A percentile compares a stretch with the other conserved stretches of the same genome.
Evolutionary conservation across 1,140 invertebrate genomes (phyloP).

Genomic region (Holcopasites calliopsidis): DNA sequence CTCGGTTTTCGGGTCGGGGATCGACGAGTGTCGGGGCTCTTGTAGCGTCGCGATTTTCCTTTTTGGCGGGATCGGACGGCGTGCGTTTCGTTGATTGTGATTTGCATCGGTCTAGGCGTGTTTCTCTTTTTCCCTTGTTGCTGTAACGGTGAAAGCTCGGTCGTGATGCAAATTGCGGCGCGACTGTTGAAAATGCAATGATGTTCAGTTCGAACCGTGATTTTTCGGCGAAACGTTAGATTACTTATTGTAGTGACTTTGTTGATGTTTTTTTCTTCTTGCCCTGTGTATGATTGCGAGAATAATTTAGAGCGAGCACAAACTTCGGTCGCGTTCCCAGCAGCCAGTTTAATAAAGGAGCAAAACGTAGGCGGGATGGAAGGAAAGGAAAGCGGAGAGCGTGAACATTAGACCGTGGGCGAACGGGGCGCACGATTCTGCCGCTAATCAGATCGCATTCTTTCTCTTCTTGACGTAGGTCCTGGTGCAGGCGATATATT

Average conservation of each 20-base stretch:
- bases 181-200: not conserved
- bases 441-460: conserved; percentile 50
- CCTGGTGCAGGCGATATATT: conserved; percentile 44
- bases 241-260: too few relatives aligned
- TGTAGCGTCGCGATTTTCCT: too few relatives aligned
- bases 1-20: not conserved
- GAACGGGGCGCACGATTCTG: conserved; percentile 12
- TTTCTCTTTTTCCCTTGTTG: too few relatives aligned
- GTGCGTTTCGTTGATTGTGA: not conserved
- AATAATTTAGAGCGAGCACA: not conserved
- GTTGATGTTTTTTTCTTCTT: too few relatives aligned
- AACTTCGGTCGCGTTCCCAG: not conserved
- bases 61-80: not conserved
- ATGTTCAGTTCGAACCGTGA: too few relatives aligned
- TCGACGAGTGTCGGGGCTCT: not conserved
- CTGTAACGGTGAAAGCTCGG: not conserved
- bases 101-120: not conserved
- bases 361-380: not conserved
- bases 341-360: conserved; percentile 33
- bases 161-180: not conserved
- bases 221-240: too few relatives aligned
- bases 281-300: not conserved
- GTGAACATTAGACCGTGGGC: conserved; percentile 22
- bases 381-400: conserved; percentile 1
- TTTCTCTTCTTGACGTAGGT: conserved; percentile 30